Conservation (phyloP, 35 echinoderm and acorn worm species). For the Diadema setosum region DNA sequence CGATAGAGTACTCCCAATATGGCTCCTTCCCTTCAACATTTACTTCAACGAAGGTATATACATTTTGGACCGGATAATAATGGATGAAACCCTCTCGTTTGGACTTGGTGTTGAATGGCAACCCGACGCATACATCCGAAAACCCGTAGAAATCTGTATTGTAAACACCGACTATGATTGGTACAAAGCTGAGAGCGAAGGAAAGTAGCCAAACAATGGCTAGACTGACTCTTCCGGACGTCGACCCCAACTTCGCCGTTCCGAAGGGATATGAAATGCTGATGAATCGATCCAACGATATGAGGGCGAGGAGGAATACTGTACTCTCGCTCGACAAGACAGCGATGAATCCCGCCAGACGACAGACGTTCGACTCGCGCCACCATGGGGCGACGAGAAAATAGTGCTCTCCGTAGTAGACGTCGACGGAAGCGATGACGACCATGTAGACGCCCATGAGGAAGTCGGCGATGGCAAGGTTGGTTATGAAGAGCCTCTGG, state of each 20-base stretch:
- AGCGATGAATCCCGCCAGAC: constrained; percentile 45
- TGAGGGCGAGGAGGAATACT: constrained; percentile 47
- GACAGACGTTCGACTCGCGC: constrained; percentile 23
- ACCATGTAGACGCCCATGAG: constrained; percentile 75
- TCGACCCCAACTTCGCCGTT: constrained; percentile 33
- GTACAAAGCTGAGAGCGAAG: constrained; percentile 8
- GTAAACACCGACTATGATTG: background rate
- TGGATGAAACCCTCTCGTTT: background rate
- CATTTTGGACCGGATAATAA: background rate
- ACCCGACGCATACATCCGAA: constrained; percentile 65
- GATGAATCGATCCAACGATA: constrained; percentile 66
- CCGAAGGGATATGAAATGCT: constrained; percentile 66
- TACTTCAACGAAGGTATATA: constrained; percentile 9
- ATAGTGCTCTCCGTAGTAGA: constrained; percentile 48
- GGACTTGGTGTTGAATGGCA: constrained; percentile 39
- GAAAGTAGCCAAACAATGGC: constrained; percentile 23
- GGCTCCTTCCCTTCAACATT: background rate
- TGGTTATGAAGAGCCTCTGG: constrained; percentile 45
- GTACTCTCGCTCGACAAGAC: constrained; percentile 59
- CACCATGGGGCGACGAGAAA: constrained; percentile 29
- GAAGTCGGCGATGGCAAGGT: constrained; percentile 61
- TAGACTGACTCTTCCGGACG: background rate
- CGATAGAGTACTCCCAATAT: constrained; percentile 52
- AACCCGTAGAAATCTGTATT: constrained; percentile 44
- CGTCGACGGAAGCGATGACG: constrained; percentile 41